Percentiles rank a stretch among this genome's conserved stretches.
Evolutionary conservation across 2,797 vertebrate species (phyloP).

Genomic region (Eurystomus glaucurus): DNA sequence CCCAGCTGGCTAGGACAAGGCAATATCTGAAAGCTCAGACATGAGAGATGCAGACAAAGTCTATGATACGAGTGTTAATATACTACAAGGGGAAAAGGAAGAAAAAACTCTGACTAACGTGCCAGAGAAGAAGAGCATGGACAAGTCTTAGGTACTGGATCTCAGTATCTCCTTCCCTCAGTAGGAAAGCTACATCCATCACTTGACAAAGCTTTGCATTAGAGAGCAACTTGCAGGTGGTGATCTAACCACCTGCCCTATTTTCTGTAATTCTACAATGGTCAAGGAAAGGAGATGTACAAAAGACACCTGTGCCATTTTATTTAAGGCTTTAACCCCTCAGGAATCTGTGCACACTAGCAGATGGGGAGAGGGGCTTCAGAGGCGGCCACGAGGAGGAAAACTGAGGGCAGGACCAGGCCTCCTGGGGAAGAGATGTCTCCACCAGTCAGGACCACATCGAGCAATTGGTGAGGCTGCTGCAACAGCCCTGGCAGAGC

Average conservation of each 20-base stretch:
- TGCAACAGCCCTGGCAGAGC: neutral
- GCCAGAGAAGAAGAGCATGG: neutral
- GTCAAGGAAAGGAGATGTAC: neutral
- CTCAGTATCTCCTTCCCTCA: neutral
- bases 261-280: neutral
- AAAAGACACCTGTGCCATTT: neutral
- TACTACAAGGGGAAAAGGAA: neutral
- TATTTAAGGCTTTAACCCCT: neutral
- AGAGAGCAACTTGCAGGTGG: neutral
- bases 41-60: rapidly evolving
- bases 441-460: neutral
- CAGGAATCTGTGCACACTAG: neutral
- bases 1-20: neutral
- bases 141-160: neutral
- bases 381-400: neutral
- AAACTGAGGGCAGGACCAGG: neutral
- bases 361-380: neutral
- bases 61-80: neutral
- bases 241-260: neutral
- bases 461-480: neutral
- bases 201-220: neutral
- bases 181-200: neutral
- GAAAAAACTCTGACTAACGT: rapidly evolving
- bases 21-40: neutral
- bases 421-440: neutral